These are phyloP conservation scores for Agrotis ipsilon DNA, from an alignment of 2,888 invertebrate genomes.

Conservation along the genomic window DNA sequence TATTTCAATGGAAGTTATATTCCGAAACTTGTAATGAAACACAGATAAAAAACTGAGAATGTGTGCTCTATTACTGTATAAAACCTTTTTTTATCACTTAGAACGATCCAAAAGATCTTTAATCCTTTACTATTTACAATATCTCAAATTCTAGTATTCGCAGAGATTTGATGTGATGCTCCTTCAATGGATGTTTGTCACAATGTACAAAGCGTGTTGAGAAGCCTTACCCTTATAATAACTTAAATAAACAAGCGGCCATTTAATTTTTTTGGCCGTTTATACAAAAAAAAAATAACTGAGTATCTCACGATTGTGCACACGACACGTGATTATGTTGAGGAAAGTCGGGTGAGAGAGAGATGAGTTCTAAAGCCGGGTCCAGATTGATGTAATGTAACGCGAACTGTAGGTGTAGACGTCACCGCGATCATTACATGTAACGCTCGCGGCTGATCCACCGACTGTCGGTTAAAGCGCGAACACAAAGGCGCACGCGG, in stretches of 20 bases:
- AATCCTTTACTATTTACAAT: not conserved
- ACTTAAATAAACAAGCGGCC: not conserved
- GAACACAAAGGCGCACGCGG: no score
- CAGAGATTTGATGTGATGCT: not conserved
- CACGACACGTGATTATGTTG: no score
- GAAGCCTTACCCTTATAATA: not conserved
- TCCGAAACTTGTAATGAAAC: not conserved
- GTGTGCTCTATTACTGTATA: no score
- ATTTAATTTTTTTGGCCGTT: no score
- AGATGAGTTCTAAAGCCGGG: not conserved
- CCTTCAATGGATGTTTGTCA: slow-evolving; percentile 1
- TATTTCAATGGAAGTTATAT: not conserved
- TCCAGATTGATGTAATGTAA: no score
- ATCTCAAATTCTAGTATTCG: not conserved
- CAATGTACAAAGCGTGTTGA: slow-evolving; percentile 1
- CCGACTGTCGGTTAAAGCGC: no score
- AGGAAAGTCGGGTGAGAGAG: not conserved
- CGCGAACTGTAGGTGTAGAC: no score
- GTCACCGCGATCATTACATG: no score
- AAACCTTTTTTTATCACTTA: not conserved
- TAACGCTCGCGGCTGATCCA: no score
- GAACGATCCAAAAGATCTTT: not conserved
- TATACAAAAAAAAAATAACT: not conserved
- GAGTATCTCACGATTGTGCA: not conserved
- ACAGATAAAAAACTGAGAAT: not conserved